These are phyloP conservation scores for Paramormyrops kingsleyae DNA, from an alignment of 2,113 vertebrate species.

Conservation along the genomic window DNA sequence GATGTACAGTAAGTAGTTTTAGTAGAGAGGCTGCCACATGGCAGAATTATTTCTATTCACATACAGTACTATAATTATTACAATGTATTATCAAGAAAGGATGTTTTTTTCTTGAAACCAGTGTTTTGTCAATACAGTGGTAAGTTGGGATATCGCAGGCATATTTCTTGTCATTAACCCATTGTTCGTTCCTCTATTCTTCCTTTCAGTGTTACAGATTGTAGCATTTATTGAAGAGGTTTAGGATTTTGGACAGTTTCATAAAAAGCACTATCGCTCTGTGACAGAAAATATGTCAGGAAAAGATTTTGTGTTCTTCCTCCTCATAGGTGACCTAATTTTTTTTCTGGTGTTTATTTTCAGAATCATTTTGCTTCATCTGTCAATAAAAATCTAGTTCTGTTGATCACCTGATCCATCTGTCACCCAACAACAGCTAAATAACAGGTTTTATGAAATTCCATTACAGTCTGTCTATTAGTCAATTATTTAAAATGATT, in stretches of 20 bases:
- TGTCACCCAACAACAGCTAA: not conserved
- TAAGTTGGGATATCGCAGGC: not conserved
- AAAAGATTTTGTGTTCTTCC: not conserved
- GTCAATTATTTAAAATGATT: not conserved
- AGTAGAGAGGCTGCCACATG: constrained; percentile 52
- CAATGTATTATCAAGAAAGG: constrained; percentile 21
- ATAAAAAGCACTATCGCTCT: not conserved
- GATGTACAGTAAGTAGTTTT: constrained; percentile 50
- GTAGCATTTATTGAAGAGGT: not conserved
- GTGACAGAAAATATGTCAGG: not conserved
- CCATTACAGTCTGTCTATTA: not conserved
- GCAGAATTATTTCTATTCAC: constrained; percentile 53
- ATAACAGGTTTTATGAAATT: not conserved
- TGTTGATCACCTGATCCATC: not conserved
- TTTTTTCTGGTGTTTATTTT: not conserved
- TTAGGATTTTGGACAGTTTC: not conserved
- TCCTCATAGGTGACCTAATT: not conserved
- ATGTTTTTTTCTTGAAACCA: not conserved
- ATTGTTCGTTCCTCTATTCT: not conserved
- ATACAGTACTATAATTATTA: constrained; percentile 39
- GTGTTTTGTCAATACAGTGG: not conserved
- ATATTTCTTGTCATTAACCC: not conserved
- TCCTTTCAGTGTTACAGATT: not conserved
- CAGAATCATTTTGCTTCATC: not conserved
- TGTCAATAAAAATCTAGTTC: not conserved